phyloP scores from a whole-genome alignment of 2,113 vertebrate species.

The Eudyptes chrysolophus region DNA sequence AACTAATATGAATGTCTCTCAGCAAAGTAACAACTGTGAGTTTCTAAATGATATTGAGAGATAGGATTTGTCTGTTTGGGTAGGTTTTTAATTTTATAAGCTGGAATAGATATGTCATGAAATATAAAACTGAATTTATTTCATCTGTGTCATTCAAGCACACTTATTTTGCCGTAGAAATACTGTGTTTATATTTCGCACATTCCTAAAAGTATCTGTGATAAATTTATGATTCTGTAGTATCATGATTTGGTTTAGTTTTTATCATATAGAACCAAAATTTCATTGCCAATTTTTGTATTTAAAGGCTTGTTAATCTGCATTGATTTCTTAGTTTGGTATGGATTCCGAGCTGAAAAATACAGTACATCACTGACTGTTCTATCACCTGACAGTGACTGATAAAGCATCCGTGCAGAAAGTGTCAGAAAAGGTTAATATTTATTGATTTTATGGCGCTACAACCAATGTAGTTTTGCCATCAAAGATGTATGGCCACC shows the following conservation, averaged over 20 bases:
- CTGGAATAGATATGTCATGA: neutral
- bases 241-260: neutral
- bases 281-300: slow-evolving; percentile 56
- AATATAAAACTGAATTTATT: neutral
- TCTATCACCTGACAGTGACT: slow-evolving; percentile 73
- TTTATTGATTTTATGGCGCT: slow-evolving; percentile 80
- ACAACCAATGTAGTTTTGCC: slow-evolving; percentile 75
- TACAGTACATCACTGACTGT: slow-evolving; percentile 69
- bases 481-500: slow-evolving; percentile 74
- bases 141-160: neutral
- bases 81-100: neutral
- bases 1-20: neutral
- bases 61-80: neutral
- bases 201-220: neutral
- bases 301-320: slow-evolving; percentile 72
- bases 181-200: neutral
- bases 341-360: slow-evolving; percentile 70
- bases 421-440: slow-evolving; percentile 83
- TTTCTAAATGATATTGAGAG: neutral
- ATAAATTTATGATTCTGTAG: neutral
- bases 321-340: slow-evolving; percentile 75
- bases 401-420: slow-evolving; percentile 74
- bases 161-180: neutral
- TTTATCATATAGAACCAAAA: slow-evolving; percentile 37
- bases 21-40: neutral